Conservation (phyloP, 2,797 vertebrate species). For the Rhyacichthys aspro region DNA sequence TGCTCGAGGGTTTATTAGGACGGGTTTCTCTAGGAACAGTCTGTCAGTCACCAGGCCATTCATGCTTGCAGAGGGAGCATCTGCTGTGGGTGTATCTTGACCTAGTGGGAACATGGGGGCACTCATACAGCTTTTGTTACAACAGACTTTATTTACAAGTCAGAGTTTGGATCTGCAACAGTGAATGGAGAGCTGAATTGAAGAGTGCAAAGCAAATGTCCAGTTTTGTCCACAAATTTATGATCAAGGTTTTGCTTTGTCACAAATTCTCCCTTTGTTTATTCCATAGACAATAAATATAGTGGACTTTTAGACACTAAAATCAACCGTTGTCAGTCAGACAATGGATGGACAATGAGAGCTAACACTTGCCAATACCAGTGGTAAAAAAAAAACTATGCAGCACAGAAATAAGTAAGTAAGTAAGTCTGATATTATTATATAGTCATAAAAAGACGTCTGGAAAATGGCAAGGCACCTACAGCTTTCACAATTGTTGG, state of each 20-base stretch:
- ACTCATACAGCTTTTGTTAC: slow-evolving; percentile 1
- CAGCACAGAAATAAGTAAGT: too few relatives aligned
- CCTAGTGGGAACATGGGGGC: slow-evolving; percentile 13
- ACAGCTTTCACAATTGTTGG: too few relatives aligned
- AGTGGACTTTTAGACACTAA: too few relatives aligned
- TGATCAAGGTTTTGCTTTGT: slow-evolving; percentile 7
- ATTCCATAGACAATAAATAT: background rate
- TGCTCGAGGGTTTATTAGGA: slow-evolving; percentile 1
- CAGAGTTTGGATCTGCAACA: background rate
- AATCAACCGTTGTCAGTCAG: too few relatives aligned
- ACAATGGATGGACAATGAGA: too few relatives aligned
- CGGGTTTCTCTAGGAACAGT: slow-evolving; percentile 15
- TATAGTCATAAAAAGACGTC: too few relatives aligned
- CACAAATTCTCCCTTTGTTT: background rate
- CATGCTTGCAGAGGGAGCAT: slow-evolving; percentile 66
- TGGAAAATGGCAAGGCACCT: too few relatives aligned
- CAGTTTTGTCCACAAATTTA: background rate
- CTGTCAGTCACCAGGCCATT: slow-evolving; percentile 52
- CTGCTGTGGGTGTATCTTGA: slow-evolving; percentile 69
- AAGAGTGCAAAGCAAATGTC: background rate
- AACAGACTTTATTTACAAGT: background rate
- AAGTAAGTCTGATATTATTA: too few relatives aligned
- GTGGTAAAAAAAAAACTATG: too few relatives aligned
- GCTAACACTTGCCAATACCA: too few relatives aligned
- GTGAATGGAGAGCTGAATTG: background rate